Conservation (phyloP, 1,140 invertebrate species). For the Heliconius eleuchia region DNA sequence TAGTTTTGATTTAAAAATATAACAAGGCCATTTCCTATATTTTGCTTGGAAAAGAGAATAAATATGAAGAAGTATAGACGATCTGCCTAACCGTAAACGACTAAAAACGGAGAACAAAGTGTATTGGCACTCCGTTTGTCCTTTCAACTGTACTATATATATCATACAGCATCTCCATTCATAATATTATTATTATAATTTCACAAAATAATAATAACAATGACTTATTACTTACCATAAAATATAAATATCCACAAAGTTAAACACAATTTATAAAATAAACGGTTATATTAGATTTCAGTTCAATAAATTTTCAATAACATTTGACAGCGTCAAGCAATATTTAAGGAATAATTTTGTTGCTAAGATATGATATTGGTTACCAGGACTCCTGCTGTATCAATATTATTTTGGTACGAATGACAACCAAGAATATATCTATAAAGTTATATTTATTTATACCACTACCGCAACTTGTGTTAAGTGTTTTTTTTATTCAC, state of each 20-base stretch:
- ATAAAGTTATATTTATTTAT: background rate
- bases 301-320: background rate
- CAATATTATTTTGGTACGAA: background rate
- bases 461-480: too few relatives aligned
- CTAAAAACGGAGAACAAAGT: too few relatives aligned
- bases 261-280: conserved; percentile 10
- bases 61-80: too few relatives aligned
- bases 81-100: too few relatives aligned
- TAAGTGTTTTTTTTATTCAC: too few relatives aligned
- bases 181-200: background rate
- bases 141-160: too few relatives aligned
- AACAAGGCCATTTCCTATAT: too few relatives aligned
- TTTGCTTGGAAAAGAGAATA: too few relatives aligned
- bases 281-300: background rate
- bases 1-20: too few relatives aligned
- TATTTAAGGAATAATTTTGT: conserved; percentile 20
- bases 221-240: background rate
- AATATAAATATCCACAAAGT: background rate
- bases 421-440: background rate
- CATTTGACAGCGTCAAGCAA: conserved; percentile 22
- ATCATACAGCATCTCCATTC: background rate
- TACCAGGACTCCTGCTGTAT: conserved; percentile 23
- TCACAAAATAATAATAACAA: background rate
- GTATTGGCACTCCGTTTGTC: too few relatives aligned
- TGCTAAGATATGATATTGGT: conserved; percentile 22